Base-by-base conservation (phyloP, 2,797 vertebrate genomes). In the Poliocrania exsul region DNA sequence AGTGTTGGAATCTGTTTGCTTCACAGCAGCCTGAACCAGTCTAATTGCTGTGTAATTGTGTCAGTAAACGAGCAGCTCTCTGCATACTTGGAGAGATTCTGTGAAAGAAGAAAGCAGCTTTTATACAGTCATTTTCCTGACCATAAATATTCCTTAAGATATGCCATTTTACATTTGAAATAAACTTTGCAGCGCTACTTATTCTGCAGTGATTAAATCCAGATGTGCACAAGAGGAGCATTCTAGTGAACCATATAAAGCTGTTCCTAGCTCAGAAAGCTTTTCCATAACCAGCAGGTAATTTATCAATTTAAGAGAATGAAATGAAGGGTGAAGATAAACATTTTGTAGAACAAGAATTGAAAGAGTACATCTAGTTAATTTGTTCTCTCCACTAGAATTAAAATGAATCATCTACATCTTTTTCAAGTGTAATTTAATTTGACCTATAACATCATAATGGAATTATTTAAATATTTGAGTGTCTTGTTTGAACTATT, bases 301-400 rank as follows among this genome's bases (percentile, higher is more conserved):
- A 97, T 96, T 93, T 88, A 81, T 95, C 81, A 95, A 26, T 89
- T 96, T 96, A 93, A 97, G 94, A 91, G 90, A 96, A 97, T 96
- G 93, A 96, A 97, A 95, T 95, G 88, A 95, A 95, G 84, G 80
- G 60, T 95, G 81, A 96, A 97, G 91, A 93, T 96, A 95, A 97
- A 97, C 89, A 97, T 97, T 96, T 95, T 84, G 69, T 95, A 86
- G 84, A 91, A 66, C 83, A 83, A 77, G 88, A 67, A 88, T 40
- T 95, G 71, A 97, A 95, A 96, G 91, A 97, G 84, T 92, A 80
- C 53, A 85, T 93, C 77, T 85, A 93, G 57, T 85, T 96, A 84
- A 84, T 96, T 95, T 96, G 90, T 88, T 61, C 81, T 83, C 66
- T 94, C 61, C 51, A 40, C 61, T 90, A 66, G 65, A 84, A 87